Conservation (phyloP, 2,113 vertebrate genomes). For the Tyrannus savana region DNA sequence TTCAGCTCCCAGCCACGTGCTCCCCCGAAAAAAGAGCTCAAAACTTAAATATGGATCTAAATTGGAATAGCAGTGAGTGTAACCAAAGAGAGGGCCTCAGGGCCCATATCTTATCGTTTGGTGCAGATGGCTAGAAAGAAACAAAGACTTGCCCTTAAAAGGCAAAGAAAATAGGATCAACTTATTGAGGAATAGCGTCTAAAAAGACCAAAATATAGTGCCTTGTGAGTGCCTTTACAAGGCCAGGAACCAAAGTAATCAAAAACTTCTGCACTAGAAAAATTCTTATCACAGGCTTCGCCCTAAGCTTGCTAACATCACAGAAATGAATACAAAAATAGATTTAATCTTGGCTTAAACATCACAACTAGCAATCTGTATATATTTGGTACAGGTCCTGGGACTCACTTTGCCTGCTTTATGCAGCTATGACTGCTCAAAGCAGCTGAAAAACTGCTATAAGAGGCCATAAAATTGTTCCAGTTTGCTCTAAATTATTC, state of each 20-base stretch:
- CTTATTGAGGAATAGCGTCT: neutral
- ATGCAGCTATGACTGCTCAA: neutral
- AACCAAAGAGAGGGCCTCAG: neutral
- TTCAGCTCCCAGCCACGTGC: neutral
- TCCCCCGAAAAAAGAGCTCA: neutral
- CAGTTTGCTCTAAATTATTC: slow-evolving; percentile 15
- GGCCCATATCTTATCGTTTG: neutral
- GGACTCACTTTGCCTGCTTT: neutral
- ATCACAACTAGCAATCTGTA: neutral
- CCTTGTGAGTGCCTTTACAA: neutral
- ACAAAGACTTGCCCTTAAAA: neutral
- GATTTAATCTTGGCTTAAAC: neutral
- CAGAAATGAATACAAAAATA: neutral
- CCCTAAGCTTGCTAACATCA: neutral
- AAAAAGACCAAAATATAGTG: neutral
- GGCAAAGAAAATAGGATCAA: neutral
- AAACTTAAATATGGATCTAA: neutral
- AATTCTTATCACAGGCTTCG: neutral
- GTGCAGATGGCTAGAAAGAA: neutral
- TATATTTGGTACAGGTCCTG: neutral
- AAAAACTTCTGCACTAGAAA: neutral
- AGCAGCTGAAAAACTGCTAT: neutral
- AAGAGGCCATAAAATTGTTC: neutral
- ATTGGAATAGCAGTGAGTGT: neutral
- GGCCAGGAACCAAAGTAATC: neutral